A percentile compares a stretch with the other conserved stretches of the same genome.
phyloP scores from a whole-genome alignment of 1,140 invertebrate species.

The Drosophila nikananu region DNA sequence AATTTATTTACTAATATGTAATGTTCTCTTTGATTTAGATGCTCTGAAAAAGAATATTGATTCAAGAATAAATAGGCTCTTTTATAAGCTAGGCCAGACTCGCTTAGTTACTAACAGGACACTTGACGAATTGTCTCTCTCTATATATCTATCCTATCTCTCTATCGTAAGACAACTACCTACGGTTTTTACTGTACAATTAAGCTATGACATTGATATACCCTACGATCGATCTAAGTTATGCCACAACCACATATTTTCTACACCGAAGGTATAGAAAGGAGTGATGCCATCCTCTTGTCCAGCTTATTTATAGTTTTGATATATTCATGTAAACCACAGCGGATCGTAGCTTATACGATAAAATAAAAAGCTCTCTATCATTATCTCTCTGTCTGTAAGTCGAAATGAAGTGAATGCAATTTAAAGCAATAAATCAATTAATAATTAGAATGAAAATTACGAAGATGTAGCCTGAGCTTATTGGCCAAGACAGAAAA shows the following conservation, averaged over 20 bases:
- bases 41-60: conserved; percentile 72
- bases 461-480: conserved; percentile 46
- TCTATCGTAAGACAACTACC: conserved; percentile 62
- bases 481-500: conserved; percentile 30
- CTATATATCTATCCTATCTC: conserved; percentile 41
- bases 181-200: conserved; percentile 60
- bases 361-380: conserved; percentile 39
- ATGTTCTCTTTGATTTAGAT: conserved; percentile 84
- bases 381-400: conserved; percentile 4
- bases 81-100: conserved; percentile 71
- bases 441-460: conserved; percentile 26
- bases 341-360: conserved; percentile 14
- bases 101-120: conserved; percentile 74
- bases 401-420: background rate
- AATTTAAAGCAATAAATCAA: conserved; percentile 44
- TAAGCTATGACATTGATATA: conserved; percentile 71
- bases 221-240: conserved; percentile 49
- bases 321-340: conserved; percentile 16
- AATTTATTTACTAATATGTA: conserved; percentile 67
- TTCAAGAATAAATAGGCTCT: conserved; percentile 67
- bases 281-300: conserved; percentile 1
- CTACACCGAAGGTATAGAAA: conserved; percentile 14
- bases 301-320: conserved; percentile 9
- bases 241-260: conserved; percentile 35
- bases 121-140: conserved; percentile 65